Evolutionary conservation across 2,888 invertebrate species (phyloP).

Genomic region (Ephialtes manifestator): DNA sequence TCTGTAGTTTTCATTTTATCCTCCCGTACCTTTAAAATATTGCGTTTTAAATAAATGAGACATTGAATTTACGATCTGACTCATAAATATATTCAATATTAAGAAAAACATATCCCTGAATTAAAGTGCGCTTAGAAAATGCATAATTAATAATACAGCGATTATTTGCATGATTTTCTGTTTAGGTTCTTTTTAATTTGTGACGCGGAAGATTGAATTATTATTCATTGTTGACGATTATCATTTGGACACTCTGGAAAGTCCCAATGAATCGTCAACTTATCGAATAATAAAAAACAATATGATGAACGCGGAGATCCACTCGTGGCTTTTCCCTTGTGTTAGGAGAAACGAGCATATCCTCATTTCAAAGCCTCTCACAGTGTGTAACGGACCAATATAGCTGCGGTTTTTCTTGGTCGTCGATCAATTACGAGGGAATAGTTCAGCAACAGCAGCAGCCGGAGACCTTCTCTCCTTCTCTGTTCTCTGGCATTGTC

Average conservation of each 20-base stretch:
- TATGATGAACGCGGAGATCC: not conserved
- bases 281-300: conserved; percentile 2
- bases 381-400: conserved; percentile 43
- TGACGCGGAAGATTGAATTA: not conserved
- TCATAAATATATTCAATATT: too few relatives aligned
- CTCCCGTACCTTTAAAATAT: not conserved
- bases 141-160: not conserved
- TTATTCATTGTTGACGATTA: not conserved
- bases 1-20: not conserved
- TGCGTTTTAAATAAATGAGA: not conserved
- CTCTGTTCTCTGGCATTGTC: conserved; percentile 64
- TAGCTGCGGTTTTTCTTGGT: conserved; percentile 63
- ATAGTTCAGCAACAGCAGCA: conserved; percentile 25
- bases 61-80: too few relatives aligned
- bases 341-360: conserved; percentile 16
- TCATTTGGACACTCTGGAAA: not conserved
- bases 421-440: conserved; percentile 63
- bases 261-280: conserved; percentile 2
- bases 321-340: not conserved
- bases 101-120: not conserved
- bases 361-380: conserved; percentile 24
- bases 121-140: not conserved
- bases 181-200: not conserved
- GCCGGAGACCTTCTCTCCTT: conserved; percentile 40
- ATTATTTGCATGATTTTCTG: not conserved